phyloP scores from a whole-genome alignment of 2,113 vertebrate species.

The Psilopsiagon aymara region DNA sequence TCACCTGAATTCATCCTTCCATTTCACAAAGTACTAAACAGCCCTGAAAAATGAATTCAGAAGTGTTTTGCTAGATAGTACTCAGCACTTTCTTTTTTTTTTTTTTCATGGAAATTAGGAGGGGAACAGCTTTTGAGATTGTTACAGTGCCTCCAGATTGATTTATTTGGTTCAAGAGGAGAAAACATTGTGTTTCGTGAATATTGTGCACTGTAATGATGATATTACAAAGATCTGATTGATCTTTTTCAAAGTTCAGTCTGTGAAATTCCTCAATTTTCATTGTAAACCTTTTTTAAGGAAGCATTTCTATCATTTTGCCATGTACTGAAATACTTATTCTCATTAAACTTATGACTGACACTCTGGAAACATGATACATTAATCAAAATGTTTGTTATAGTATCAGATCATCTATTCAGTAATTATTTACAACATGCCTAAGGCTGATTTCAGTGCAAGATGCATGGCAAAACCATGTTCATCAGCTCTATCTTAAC shows the following conservation, averaged over 20 bases:
- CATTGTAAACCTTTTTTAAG: neutral
- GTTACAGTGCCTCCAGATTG: neutral
- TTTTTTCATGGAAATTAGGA: neutral
- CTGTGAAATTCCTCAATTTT: neutral
- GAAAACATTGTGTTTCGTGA: neutral
- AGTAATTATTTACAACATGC: slow-evolving; percentile 4
- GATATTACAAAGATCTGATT: neutral
- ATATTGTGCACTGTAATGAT: neutral
- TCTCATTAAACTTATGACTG: slow-evolving; percentile 8
- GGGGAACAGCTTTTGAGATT: neutral
- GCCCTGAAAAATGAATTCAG: neutral
- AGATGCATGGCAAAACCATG: neutral
- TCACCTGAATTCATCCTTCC: neutral
- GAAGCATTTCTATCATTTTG: neutral
- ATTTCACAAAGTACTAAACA: neutral
- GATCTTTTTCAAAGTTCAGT: neutral
- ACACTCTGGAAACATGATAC: neutral
- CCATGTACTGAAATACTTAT: neutral
- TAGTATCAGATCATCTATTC: neutral
- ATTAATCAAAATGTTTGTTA: neutral
- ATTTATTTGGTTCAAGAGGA: neutral
- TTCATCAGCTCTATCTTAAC: neutral
- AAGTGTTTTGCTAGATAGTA: neutral
- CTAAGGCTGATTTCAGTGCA: neutral
- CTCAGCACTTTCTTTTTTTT: neutral